A percentile compares a stretch with the other conserved stretches of the same genome.
phyloP scores from a whole-genome alignment of 1,140 invertebrate species.

The Luehdorfia chinensis region DNA sequence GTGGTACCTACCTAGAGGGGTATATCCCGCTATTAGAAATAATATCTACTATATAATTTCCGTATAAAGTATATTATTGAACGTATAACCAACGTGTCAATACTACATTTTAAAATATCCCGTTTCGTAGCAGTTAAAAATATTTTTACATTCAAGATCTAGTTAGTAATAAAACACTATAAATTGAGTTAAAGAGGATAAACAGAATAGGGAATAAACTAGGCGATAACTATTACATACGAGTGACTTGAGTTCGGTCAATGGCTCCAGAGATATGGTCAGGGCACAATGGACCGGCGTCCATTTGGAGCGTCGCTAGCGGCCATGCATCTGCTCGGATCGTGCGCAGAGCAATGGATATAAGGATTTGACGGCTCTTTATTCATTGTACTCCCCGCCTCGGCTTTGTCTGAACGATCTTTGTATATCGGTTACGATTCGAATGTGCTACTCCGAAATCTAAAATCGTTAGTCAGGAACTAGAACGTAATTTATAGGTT shows the following conservation, averaged over 20 bases:
- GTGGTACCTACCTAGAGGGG: no score
- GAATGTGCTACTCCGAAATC: not conserved
- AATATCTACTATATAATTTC: no score
- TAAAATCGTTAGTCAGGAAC: not conserved
- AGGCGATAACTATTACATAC: conserved; percentile 9
- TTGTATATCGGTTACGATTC: conserved; percentile 23
- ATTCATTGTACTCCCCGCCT: conserved; percentile 31
- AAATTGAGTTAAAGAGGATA: conserved; percentile 1
- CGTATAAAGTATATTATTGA: no score
- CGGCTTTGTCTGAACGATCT: conserved; percentile 44
- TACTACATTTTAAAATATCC: no score
- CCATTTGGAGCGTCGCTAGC: conserved; percentile 17
- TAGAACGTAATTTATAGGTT: no score
- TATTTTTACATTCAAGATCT: no score
- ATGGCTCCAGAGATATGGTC: conserved; percentile 15
- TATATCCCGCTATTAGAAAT: no score
- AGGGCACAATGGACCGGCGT: conserved; percentile 9
- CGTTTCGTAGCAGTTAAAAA: no score
- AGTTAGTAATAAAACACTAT: not conserved
- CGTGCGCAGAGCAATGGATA: conserved; percentile 50
- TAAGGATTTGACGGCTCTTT: conserved; percentile 51
- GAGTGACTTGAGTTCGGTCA: conserved; percentile 13
- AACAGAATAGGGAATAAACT: not conserved
- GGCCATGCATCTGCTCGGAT: conserved; percentile 51
- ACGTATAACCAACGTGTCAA: no score